Conservation (phyloP, 2,797 vertebrate genomes). For the Crocidura indochinensis region DNA sequence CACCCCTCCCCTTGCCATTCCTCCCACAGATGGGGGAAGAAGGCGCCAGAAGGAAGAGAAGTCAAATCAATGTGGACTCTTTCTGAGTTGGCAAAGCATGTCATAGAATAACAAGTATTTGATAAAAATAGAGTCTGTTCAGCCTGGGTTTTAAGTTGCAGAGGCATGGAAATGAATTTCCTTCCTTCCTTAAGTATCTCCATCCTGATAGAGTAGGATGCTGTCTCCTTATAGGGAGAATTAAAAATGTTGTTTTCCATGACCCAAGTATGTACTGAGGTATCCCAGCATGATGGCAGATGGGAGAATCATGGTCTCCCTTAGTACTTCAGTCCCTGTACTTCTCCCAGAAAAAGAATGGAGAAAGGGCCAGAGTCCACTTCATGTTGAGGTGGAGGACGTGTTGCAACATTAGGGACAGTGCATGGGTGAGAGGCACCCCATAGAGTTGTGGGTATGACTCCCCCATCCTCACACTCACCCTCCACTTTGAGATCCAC, state of each 20-base stretch:
- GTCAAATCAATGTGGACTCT: neutral
- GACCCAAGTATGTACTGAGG: neutral
- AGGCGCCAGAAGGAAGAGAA: constrained; percentile 39
- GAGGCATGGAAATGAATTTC: constrained; percentile 65
- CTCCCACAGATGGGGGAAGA: neutral
- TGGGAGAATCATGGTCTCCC: no score
- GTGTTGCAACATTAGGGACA: neutral
- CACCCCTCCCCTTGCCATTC: neutral
- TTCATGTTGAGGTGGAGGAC: neutral
- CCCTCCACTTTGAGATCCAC: neutral
- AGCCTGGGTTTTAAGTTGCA: constrained; percentile 67
- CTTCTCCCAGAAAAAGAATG: no score
- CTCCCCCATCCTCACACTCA: neutral
- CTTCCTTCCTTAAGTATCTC: constrained; percentile 53
- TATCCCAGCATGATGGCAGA: no score
- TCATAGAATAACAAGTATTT: constrained; percentile 71
- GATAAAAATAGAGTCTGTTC: constrained; percentile 80
- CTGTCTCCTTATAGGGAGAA: constrained; percentile 27
- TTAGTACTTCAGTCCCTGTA: no score
- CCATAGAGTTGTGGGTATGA: no score
- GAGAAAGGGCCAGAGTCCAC: neutral
- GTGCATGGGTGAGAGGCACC: neutral
- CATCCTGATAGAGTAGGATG: neutral
- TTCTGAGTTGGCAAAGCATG: constrained; percentile 56
- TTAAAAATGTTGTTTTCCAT: constrained; percentile 11